phyloP scores from a whole-genome alignment of 2,113 vertebrate species.

The Osmerus mordax region DNA sequence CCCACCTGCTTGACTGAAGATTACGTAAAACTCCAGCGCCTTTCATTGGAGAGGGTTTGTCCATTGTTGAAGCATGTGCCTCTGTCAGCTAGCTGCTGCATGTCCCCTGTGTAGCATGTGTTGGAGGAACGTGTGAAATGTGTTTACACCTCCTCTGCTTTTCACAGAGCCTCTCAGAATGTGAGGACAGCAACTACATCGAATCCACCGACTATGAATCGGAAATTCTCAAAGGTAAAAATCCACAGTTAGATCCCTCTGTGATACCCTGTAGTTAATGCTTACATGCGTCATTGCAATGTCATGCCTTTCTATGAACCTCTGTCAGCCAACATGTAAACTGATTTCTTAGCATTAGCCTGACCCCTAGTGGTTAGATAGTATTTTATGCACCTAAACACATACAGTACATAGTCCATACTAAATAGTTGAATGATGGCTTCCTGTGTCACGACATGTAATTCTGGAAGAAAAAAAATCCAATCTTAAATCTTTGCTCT shows the following conservation, averaged over 20 bases:
- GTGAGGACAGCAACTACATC: slow-evolving; percentile 65
- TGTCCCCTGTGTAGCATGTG: slow-evolving; percentile 2
- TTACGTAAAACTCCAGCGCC: no score
- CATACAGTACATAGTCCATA: no score
- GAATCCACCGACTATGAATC: slow-evolving; percentile 48
- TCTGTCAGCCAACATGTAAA: no score
- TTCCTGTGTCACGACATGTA: no score
- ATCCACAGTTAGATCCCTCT: not conserved
- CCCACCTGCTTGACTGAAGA: no score
- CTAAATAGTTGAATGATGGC: no score
- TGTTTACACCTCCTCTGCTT: slow-evolving; percentile 27
- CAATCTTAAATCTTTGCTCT: not conserved
- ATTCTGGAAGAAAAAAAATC: not conserved
- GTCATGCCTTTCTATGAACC: no score
- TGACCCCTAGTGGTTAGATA: slow-evolving; percentile 32
- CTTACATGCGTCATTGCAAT: no score
- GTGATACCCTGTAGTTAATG: not conserved
- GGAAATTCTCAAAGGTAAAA: slow-evolving; percentile 61
- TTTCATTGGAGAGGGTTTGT: no score
- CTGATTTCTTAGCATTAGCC: not conserved
- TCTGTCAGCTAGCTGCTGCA: slow-evolving; percentile 1
- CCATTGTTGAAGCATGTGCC: not conserved
- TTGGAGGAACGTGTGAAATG: slow-evolving; percentile 27
- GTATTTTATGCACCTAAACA: not conserved
- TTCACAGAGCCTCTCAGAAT: slow-evolving; percentile 67